Evolutionary conservation across 2,888 invertebrate genomes (phyloP).

Genomic region (Tetranychus truncatus): DNA sequence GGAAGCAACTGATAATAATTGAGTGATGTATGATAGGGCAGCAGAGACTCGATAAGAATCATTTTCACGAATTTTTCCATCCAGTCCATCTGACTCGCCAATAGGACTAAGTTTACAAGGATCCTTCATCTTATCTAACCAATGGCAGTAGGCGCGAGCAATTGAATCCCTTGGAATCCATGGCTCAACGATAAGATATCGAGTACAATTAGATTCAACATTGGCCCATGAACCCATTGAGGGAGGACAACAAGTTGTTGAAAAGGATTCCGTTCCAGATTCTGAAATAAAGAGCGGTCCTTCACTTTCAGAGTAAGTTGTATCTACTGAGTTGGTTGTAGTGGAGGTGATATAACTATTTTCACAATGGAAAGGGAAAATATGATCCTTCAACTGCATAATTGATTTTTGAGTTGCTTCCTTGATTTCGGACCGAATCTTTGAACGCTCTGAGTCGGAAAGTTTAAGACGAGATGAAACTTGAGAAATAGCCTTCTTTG

Average conservation of each 20-base stretch:
- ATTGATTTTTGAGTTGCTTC: background rate
- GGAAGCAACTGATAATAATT: conserved; percentile 59
- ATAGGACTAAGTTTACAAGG: background rate
- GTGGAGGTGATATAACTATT: background rate
- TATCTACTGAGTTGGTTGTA: background rate
- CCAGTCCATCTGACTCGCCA: background rate
- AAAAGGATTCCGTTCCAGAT: background rate
- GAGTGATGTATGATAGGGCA: conserved; percentile 66
- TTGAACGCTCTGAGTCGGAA: background rate
- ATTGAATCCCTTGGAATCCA: conserved; percentile 64
- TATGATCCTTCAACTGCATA: background rate
- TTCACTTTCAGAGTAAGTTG: background rate
- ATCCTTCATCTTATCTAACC: conserved; percentile 32
- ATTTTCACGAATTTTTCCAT: background rate
- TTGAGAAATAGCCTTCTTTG: background rate
- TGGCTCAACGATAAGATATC: conserved; percentile 51
- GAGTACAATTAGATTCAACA: background rate
- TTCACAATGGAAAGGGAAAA: background rate
- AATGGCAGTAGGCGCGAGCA: conserved; percentile 55
- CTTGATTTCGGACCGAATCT: background rate
- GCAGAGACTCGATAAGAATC: conserved; percentile 53
- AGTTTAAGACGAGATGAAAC: background rate
- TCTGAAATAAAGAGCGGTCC: background rate
- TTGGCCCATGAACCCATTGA: conserved; percentile 11
- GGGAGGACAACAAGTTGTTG: conserved; percentile 2